Percentiles rank a stretch among this genome's conserved stretches.
phyloP scores from a whole-genome alignment of 2,797 vertebrate genomes.

The Onychomys arenicola region DNA sequence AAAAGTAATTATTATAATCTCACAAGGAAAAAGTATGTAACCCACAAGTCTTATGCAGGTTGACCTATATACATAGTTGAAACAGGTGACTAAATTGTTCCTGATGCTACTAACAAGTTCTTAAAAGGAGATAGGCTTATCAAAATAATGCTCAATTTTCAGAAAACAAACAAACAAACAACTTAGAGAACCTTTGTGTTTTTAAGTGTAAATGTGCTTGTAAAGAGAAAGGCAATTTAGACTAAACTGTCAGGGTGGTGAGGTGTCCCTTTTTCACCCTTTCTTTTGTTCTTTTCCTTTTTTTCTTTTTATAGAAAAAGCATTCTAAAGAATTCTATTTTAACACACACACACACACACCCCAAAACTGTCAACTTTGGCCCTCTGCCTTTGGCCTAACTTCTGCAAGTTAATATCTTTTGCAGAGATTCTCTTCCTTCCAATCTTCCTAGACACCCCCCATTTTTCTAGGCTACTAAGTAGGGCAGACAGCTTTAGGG shows the following conservation, averaged over 20 bases:
- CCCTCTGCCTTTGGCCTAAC: conserved; percentile 25
- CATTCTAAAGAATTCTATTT: neutral
- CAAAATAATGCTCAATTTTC: conserved; percentile 44
- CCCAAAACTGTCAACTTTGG: neutral
- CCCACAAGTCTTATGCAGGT: conserved; percentile 40
- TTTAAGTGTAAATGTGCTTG: neutral
- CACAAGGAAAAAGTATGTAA: neutral
- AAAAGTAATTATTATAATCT: neutral
- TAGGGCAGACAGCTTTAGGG: neutral
- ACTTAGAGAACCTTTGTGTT: conserved; percentile 1
- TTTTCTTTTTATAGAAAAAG: neutral
- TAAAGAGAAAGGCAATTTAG: neutral
- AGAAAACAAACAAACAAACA: neutral
- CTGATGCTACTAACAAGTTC: conserved; percentile 12
- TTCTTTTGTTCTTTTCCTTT: neutral
- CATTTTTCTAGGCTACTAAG: neutral
- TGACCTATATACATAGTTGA: conserved; percentile 41
- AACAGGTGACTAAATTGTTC: conserved; percentile 52
- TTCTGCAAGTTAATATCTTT: neutral
- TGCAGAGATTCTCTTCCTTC: neutral
- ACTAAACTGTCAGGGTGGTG: neutral
- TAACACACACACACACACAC: neutral
- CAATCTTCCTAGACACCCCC: neutral
- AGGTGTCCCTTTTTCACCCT: neutral
- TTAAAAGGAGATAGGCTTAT: conserved; percentile 57